A percentile compares a stretch with the other conserved stretches of the same genome.
phyloP scores from a whole-genome alignment of 2,113 vertebrate genomes.

The Mesembrinibis cayennensis region DNA sequence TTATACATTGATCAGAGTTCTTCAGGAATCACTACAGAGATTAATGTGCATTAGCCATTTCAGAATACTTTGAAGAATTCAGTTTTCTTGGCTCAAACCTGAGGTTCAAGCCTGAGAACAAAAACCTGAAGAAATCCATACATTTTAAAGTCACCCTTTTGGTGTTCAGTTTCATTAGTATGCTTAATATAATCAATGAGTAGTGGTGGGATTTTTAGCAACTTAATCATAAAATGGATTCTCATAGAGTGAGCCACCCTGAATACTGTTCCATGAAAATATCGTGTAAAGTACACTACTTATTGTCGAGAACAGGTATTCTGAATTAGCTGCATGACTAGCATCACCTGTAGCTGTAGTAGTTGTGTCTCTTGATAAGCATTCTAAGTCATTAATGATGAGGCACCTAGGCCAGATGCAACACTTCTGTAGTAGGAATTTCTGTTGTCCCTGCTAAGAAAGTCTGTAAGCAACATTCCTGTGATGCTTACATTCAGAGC shows the following conservation, averaged over 20 bases:
- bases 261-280: neutral
- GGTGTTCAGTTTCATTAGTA: neutral
- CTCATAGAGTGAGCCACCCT: neutral
- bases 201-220: neutral
- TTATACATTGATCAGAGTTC: neutral
- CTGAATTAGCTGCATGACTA: neutral
- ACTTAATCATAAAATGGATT: neutral
- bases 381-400: neutral
- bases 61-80: neutral
- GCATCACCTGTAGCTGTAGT: neutral
- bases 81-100: neutral
- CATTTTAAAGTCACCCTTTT: neutral
- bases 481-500: neutral
- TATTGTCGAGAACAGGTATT: neutral
- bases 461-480: neutral
- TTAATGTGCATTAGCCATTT: neutral
- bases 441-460: neutral
- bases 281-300: neutral
- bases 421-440: neutral
- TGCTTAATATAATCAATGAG: neutral
- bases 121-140: neutral
- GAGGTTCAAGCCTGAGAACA: neutral
- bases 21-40: neutral
- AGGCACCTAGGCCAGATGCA: neutral
- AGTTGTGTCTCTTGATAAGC: neutral